Evolutionary conservation across 2,888 invertebrate species (phyloP).

Genomic region (Xylocampa areola): DNA sequence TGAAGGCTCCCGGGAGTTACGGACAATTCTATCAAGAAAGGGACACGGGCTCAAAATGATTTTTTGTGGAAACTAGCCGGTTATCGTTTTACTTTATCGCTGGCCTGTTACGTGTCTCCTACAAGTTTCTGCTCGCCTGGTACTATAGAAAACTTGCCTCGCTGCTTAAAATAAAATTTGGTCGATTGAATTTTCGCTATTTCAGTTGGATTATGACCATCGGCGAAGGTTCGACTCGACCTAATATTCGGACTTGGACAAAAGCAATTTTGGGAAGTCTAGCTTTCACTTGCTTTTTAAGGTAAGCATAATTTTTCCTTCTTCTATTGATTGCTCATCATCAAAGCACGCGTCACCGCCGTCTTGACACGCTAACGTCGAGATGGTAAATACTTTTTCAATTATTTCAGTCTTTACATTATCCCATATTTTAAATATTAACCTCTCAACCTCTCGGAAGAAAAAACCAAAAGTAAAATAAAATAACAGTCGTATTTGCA

Average conservation of each 20-base stretch:
- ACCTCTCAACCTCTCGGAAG: no score
- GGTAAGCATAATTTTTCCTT: no score
- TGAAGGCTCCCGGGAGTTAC: conserved; percentile 54
- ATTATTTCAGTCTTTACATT: no score
- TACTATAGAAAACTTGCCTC: conserved; percentile 32
- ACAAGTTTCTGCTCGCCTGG: conserved; percentile 45
- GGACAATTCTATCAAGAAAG: conserved; percentile 61
- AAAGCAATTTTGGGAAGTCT: conserved; percentile 12
- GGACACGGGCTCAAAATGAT: conserved; percentile 59
- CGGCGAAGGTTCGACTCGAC: conserved; percentile 5
- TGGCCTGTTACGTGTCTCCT: conserved; percentile 48
- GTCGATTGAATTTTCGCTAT: conserved; percentile 49
- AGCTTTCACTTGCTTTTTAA: no score
- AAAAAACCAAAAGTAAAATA: no score
- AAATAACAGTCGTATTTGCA: no score
- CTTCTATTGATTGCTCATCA: no score
- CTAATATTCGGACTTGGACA: conserved; percentile 6
- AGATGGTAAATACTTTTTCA: no score
- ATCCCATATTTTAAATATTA: no score
- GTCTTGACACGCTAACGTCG: no score
- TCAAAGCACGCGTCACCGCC: no score
- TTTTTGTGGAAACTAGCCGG: conserved; percentile 56
- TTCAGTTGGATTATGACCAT: conserved; percentile 34
- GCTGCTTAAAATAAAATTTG: conserved; percentile 47
- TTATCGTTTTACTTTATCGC: conserved; percentile 59